Evolutionary conservation across 2,888 invertebrate species (phyloP).

Genomic region (Agonopterix alstromeriana): DNA sequence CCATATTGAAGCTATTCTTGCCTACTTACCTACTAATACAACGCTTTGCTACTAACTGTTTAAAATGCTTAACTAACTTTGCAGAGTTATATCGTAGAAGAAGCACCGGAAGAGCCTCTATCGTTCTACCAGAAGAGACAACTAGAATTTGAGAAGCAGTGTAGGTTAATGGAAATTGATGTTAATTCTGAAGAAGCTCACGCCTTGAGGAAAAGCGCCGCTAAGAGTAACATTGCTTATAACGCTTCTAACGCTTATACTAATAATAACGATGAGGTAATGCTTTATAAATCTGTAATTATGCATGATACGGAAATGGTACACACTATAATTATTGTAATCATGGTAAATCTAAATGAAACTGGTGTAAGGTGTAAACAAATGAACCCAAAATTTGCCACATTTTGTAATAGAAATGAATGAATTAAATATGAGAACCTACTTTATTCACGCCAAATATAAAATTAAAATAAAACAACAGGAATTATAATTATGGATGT

Average conservation of each 20-base stretch:
- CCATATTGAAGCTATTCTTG: no score
- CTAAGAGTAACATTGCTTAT: constrained; percentile 45
- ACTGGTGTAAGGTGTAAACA: not conserved
- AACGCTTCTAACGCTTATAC: constrained; percentile 30
- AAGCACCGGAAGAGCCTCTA: constrained; percentile 54
- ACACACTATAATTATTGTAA: not conserved
- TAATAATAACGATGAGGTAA: constrained; percentile 34
- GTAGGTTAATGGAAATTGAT: constrained; percentile 63
- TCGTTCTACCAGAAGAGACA: constrained; percentile 68
- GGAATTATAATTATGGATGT: no score
- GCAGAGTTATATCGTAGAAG: constrained; percentile 51
- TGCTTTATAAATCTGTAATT: not conserved
- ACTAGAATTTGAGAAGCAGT: constrained; percentile 65
- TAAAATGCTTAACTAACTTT: constrained; percentile 39
- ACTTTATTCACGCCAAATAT: no score
- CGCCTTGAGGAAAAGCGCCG: constrained; percentile 37
- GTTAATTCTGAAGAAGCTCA: constrained; percentile 57
- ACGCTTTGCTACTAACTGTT: not conserved
- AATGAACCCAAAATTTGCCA: no score
- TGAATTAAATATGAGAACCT: no score
- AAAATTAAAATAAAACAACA: no score
- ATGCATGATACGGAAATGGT: no score
- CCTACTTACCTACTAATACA: not conserved
- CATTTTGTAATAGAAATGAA: no score
- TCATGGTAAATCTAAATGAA: not conserved